Base-by-base conservation (phyloP, 2,113 vertebrate genomes). In the Melanotaenia duboulayi region DNA sequence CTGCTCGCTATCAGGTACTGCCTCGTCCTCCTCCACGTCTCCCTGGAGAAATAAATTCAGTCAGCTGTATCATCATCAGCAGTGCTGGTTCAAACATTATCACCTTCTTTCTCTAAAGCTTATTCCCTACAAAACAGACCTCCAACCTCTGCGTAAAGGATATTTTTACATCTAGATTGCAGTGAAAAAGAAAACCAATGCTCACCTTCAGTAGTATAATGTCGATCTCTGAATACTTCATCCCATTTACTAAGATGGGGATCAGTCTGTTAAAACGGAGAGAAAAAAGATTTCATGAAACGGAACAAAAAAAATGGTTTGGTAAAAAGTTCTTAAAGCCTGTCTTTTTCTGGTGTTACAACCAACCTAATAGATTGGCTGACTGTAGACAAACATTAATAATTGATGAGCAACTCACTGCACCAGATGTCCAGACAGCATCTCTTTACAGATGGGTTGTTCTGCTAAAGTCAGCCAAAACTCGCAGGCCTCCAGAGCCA, bases 191-290 rank as follows among this genome's bases (percentile, higher is more conserved):
- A 55, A 7, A 25, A 17, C 4, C 4, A 35, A 6, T 40, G 24
- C 85, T 64, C 46, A 97, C 97, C 96, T 98, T 98, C 54, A 98
- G 90, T 71, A 98, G 84, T 81, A 98, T 98, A 88, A 98, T 98
- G 91, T 98, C 97, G 0, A 98, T 97, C 92, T 98, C 97, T 0
- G 97, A 98, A 87, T 98, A 98, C 68, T 97, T 96, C 97, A 98
- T 98, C 8, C 97, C 96, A 0, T 97, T 97, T 25, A 98, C 97
- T 82, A 97, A 91, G 81, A 96, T 96, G 10, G 96, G 96, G 56
- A 92, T 96, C 56, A 97, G 88, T 87, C 96, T 97, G n/a, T 28
- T 62, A 19, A 46, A 17, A 59, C 1, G 39, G 22, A 16, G n/a
- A 4, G 54, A n/a, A 19, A 3, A 3, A 6, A 32, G 23, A 17